These are phyloP conservation scores for Phragmatobia fuliginosa DNA, from an alignment of 2,888 invertebrate species.

Conservation along the genomic window DNA sequence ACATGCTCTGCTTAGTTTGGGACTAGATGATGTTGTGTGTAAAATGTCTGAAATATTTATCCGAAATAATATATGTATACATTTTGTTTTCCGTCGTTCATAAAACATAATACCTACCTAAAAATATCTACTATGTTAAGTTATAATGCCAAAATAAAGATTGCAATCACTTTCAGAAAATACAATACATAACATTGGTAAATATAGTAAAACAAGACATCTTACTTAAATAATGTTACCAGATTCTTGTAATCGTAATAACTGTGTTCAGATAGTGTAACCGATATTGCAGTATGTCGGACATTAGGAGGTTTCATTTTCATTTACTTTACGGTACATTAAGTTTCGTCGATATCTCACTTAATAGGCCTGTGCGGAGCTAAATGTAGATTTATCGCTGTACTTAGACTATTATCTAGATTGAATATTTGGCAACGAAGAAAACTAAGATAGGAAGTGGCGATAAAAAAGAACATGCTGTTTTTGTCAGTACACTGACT, in stretches of 20 bases:
- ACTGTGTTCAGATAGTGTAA: constrained; percentile 7
- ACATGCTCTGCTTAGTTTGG: too few species aligned
- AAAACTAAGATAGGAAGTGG: neutral
- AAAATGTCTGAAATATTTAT: too few species aligned
- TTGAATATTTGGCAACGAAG: neutral
- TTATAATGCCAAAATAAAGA: neutral
- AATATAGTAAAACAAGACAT: neutral
- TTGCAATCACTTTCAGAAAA: neutral
- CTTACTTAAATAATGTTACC: neutral
- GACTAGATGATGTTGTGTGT: too few species aligned
- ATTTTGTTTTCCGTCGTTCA: neutral
- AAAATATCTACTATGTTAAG: too few species aligned
- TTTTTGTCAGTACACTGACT: too few species aligned
- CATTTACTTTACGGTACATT: constrained; percentile 20
- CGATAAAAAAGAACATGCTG: too few species aligned
- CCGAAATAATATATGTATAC: too few species aligned
- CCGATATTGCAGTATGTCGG: constrained; percentile 9
- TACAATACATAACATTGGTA: neutral
- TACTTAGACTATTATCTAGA: neutral
- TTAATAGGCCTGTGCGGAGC: constrained; percentile 10
- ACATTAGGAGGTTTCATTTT: constrained; percentile 22
- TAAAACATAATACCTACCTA: neutral
- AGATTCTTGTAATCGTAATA: neutral
- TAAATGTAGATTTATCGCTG: neutral
- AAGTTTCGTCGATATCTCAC: constrained; percentile 10